These are phyloP conservation scores for Apogon hyalosoma DNA, from an alignment of 2,797 vertebrate species.

Conservation along the genomic window DNA sequence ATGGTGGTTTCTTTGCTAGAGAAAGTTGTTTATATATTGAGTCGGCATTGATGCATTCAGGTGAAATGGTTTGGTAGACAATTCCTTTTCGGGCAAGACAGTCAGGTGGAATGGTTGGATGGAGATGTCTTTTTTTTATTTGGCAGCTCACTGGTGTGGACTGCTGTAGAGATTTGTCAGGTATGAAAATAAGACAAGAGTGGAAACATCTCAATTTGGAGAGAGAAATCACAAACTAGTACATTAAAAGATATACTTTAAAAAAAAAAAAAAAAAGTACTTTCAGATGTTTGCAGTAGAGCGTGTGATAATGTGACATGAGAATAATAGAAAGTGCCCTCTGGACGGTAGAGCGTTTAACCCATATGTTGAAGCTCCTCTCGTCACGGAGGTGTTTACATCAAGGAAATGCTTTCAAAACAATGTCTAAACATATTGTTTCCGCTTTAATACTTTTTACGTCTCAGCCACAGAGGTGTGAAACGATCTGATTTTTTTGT, in stretches of 20 bases:
- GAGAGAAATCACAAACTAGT: background rate
- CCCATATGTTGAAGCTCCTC: slow-evolving; percentile 7
- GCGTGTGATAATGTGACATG: slow-evolving; percentile 14
- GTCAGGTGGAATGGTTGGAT: slow-evolving; percentile 36
- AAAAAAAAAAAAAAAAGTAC: background rate
- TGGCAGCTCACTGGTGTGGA: slow-evolving; percentile 7
- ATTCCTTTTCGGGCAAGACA: slow-evolving; percentile 45
- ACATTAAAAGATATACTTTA: slow-evolving; percentile 23
- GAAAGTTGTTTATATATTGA: slow-evolving; percentile 16
- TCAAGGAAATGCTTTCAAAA: slow-evolving; percentile 23
- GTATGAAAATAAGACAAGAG: slow-evolving; percentile 6
- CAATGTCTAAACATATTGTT: slow-evolving; percentile 28
- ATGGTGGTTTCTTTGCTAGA: slow-evolving; percentile 12
- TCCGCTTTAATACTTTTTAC: background rate
- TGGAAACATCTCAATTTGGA: slow-evolving; percentile 38
- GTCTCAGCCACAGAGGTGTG: background rate
- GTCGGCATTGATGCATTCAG: slow-evolving; percentile 44
- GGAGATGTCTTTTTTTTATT: slow-evolving; percentile 35
- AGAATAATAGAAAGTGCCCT: slow-evolving; percentile 6
- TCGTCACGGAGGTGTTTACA: slow-evolving; percentile 21
- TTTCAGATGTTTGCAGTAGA: slow-evolving; percentile 12
- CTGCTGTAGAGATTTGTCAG: slow-evolving; percentile 41
- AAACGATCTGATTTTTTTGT: background rate
- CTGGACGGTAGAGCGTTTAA: slow-evolving; percentile 10
- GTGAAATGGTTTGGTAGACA: slow-evolving; percentile 56